These are phyloP conservation scores for Homalodisca vitripennis DNA, from an alignment of 1,140 invertebrate genomes.

Conservation along the genomic window DNA sequence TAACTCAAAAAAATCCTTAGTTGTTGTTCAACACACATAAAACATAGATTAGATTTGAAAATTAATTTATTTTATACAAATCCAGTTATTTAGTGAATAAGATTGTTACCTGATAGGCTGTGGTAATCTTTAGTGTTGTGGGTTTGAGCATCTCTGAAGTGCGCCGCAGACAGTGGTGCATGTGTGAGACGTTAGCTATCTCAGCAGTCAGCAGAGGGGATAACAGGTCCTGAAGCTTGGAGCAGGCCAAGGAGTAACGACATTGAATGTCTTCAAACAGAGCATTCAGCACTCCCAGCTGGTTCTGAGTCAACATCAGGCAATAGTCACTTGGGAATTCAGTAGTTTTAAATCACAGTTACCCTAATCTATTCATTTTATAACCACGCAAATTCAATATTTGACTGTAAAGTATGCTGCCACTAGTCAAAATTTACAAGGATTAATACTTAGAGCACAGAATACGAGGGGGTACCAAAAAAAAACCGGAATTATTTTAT, in stretches of 20 bases:
- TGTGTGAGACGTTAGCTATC: slow-evolving; percentile 73
- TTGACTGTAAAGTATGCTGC: too few species aligned
- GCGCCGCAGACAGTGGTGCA: slow-evolving; percentile 73
- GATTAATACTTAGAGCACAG: too few species aligned
- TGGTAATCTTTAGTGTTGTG: slow-evolving; percentile 66
- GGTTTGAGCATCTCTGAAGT: slow-evolving; percentile 55
- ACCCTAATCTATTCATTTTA: not conserved
- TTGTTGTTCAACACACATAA: too few species aligned
- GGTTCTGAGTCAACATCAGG: slow-evolving; percentile 41
- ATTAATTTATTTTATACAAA: slow-evolving; percentile 28
- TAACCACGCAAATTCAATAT: not conserved
- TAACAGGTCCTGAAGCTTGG: slow-evolving; percentile 72
- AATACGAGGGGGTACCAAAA: too few species aligned
- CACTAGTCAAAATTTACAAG: too few species aligned
- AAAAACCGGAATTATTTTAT: too few species aligned
- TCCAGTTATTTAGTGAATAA: not conserved
- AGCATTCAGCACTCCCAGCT: slow-evolving; percentile 56
- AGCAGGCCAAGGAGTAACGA: slow-evolving; percentile 79
- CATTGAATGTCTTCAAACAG: slow-evolving; percentile 78
- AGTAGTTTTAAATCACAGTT: not conserved
- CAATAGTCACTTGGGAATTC: not conserved
- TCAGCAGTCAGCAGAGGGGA: slow-evolving; percentile 72
- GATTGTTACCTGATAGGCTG: slow-evolving; percentile 79
- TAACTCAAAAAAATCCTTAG: too few species aligned
- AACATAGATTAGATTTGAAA: not conserved